Conservation (phyloP, 2,888 invertebrate genomes). For the Drosophila recens region DNA sequence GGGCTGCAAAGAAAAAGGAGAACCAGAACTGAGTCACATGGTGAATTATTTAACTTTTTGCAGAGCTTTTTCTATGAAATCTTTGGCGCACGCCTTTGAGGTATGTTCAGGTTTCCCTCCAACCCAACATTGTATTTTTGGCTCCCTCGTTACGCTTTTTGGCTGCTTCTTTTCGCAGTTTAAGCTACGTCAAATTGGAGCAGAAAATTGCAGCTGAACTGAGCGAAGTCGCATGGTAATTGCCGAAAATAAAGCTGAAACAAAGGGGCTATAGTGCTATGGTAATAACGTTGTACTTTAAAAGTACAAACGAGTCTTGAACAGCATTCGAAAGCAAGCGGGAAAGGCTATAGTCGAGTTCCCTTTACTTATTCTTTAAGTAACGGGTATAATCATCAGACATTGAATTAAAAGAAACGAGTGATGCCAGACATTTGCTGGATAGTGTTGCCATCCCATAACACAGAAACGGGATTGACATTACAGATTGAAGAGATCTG, state of each 20-base stretch:
- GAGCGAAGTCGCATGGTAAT: constrained; percentile 37
- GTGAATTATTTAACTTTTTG: constrained; percentile 30
- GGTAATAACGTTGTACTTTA: neutral
- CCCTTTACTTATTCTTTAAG: no score
- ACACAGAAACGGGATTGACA: neutral
- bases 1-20: no score
- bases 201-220: constrained; percentile 22
- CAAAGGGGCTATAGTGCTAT: constrained; percentile 5
- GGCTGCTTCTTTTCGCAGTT: neutral
- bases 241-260: constrained; percentile 47
- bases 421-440: constrained; percentile 19
- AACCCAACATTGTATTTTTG: neutral
- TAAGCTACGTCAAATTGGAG: constrained; percentile 22
- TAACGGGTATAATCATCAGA: neutral
- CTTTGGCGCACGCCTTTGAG: constrained; percentile 44
- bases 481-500: constrained; percentile 20
- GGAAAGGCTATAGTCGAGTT: no score
- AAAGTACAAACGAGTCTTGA: neutral
- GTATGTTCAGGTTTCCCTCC: constrained; percentile 33
- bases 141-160: constrained; percentile 15
- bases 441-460: neutral
- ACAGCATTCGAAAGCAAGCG: neutral
- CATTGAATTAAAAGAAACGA: constrained; percentile 4
- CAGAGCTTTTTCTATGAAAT: constrained; percentile 19
- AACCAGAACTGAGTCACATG: neutral